phyloP scores from a whole-genome alignment of 2,888 invertebrate genomes.

The Temnothorax ravouxi region DNA sequence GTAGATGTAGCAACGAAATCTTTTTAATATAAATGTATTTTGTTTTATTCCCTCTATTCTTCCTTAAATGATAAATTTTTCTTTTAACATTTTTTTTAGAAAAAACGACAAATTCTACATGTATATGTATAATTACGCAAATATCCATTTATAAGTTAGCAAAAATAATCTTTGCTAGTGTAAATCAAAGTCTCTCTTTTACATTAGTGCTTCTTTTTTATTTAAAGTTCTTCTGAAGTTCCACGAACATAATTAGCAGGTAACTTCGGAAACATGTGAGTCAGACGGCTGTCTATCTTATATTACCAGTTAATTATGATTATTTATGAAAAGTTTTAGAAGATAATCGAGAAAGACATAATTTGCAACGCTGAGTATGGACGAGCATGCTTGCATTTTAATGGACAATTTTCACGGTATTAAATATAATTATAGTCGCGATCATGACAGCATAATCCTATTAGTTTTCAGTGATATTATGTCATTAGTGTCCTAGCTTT shows the following conservation, averaged over 20 bases:
- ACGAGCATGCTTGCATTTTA: constrained; percentile 16
- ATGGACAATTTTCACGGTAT: constrained; percentile 28
- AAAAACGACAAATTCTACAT: too few relatives aligned
- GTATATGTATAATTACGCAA: background rate
- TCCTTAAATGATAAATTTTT: background rate
- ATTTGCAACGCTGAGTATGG: background rate
- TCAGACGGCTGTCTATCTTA: background rate
- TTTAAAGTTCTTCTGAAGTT: constrained; percentile 53
- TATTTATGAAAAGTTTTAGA: background rate
- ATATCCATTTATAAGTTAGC: constrained; percentile 53
- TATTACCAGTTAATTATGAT: background rate
- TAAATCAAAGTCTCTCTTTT: constrained; percentile 29
- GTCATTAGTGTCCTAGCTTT: constrained; percentile 1
- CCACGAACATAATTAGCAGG: constrained; percentile 38
- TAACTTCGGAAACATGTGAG: background rate
- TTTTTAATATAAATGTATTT: background rate
- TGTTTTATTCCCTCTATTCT: background rate
- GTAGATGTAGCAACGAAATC: background rate
- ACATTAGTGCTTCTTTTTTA: constrained; percentile 58
- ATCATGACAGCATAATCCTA: background rate
- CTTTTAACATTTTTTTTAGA: background rate
- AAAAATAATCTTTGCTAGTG: constrained; percentile 40
- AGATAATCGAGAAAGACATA: background rate
- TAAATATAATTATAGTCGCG: constrained; percentile 13
- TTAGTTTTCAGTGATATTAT: constrained; percentile 16